Conservation (phyloP, 2,888 invertebrate species). For the Agonum fuliginosum region DNA sequence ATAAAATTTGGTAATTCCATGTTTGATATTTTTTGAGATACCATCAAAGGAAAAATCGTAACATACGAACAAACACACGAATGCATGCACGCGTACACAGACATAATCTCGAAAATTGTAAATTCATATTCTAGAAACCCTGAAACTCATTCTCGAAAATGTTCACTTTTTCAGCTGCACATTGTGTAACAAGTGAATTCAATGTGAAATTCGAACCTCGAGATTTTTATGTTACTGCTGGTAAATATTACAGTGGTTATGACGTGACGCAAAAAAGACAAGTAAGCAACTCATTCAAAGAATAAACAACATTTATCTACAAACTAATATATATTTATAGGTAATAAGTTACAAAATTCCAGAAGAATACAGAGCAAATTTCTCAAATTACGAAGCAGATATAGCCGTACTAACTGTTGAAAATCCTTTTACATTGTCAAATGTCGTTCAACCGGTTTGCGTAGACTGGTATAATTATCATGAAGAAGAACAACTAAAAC, state of each 20-base stretch:
- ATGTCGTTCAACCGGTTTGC: constrained; percentile 70
- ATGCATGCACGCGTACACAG: too few relatives aligned
- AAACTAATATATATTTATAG: neutral
- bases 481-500: constrained; percentile 55
- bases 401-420: constrained; percentile 69
- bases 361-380: constrained; percentile 11
- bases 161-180: constrained; percentile 44
- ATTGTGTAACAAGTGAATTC: constrained; percentile 42
- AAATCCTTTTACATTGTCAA: constrained; percentile 65
- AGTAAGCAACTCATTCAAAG: neutral
- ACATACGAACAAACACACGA: too few relatives aligned
- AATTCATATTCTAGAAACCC: too few relatives aligned
- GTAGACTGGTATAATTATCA: constrained; percentile 64
- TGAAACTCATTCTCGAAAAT: too few relatives aligned
- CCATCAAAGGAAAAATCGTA: too few relatives aligned
- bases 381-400: constrained; percentile 64
- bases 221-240: constrained; percentile 45
- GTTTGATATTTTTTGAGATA: too few relatives aligned
- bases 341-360: constrained; percentile 25
- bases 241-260: constrained; percentile 54
- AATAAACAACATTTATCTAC: neutral
- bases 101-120: too few relatives aligned
- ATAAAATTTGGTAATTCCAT: too few relatives aligned
- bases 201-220: neutral
- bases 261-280: neutral